Percentiles rank a stretch among this genome's conserved stretches.
Evolutionary conservation across 2,797 vertebrate genomes (phyloP).

Genomic region (Sebastes matsubarae): DNA sequence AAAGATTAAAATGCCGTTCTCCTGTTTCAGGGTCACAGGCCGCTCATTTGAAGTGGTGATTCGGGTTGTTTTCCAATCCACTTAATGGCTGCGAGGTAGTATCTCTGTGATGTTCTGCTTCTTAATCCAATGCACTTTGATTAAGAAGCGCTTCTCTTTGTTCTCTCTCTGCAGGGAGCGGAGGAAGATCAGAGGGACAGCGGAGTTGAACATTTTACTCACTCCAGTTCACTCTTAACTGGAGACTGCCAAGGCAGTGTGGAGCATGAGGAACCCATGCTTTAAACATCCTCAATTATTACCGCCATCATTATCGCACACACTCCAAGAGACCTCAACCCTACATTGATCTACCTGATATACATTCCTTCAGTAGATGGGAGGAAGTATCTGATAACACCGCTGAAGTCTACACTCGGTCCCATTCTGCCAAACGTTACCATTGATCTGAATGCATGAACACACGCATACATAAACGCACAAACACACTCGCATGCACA

Average conservation of each 20-base stretch:
- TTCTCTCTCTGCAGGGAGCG: constrained; percentile 76
- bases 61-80: constrained; percentile 74
- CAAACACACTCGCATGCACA: constrained; percentile 16
- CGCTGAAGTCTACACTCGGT: constrained; percentile 16
- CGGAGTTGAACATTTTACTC: constrained; percentile 70
- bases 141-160: constrained; percentile 76
- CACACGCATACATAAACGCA: constrained; percentile 42
- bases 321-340: constrained; percentile 41
- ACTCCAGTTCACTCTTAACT: constrained; percentile 72
- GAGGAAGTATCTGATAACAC: constrained; percentile 16
- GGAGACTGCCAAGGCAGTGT: constrained; percentile 36
- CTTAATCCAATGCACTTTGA: constrained; percentile 81
- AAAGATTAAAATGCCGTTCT: constrained; percentile 75
- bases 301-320: constrained; percentile 39
- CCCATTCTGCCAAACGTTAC: constrained; percentile 52
- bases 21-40: constrained; percentile 70
- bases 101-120: constrained; percentile 74
- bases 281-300: constrained; percentile 59
- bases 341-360: constrained; percentile 28
- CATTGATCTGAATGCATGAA: constrained; percentile 56
- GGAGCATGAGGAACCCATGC: constrained; percentile 41
- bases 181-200: constrained; percentile 73
- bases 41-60: constrained; percentile 74
- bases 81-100: constrained; percentile 62
- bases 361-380: background rate